These are phyloP conservation scores for Saccostrea glomerata DNA, from an alignment of 1,140 invertebrate genomes.

Conservation along the genomic window DNA sequence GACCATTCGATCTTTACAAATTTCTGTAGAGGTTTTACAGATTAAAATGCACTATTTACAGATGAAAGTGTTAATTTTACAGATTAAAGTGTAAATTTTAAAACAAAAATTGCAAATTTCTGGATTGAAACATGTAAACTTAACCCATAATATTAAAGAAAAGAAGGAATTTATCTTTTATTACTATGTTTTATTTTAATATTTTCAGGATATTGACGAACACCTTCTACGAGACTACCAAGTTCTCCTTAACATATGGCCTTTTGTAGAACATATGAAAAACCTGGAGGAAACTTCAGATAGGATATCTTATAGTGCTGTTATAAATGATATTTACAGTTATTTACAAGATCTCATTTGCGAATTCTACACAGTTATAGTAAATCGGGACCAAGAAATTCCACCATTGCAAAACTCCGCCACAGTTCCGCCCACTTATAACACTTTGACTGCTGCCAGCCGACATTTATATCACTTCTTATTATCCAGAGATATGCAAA, in stretches of 20 bases:
- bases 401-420: not conserved
- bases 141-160: too few relatives aligned
- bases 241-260: not conserved
- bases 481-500: not conserved
- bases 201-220: not conserved
- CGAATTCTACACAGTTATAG: constrained; percentile 8
- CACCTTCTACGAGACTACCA: not conserved
- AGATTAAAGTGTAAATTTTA: too few relatives aligned
- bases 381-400: not conserved
- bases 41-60: too few relatives aligned
- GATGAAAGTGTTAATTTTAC: too few relatives aligned
- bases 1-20: too few relatives aligned
- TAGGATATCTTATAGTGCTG: not conserved
- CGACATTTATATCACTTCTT: constrained; percentile 12
- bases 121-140: too few relatives aligned
- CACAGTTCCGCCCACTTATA: not conserved
- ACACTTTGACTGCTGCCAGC: not conserved
- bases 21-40: too few relatives aligned
- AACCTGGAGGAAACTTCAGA: not conserved
- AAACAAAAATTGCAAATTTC: too few relatives aligned
- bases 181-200: not conserved
- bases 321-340: not conserved
- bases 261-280: constrained; percentile 19
- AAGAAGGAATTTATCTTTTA: too few relatives aligned
- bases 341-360: constrained; percentile 20